Evolutionary conservation across 2,888 invertebrate species (phyloP), one percentile per base, ranked within the genome.

Genomic region (Orthonychiurus folsomi): DNA sequence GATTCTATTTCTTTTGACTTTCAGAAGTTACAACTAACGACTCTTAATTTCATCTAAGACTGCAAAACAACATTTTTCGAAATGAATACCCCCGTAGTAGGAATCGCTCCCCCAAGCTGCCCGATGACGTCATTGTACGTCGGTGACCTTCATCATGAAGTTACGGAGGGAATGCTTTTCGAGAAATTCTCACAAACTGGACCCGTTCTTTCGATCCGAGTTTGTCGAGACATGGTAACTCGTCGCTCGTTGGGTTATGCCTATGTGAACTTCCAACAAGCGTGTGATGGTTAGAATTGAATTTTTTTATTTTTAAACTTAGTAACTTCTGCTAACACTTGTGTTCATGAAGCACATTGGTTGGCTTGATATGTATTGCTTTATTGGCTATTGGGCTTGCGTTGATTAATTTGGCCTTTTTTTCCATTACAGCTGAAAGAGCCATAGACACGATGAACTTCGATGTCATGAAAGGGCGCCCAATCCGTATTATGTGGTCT

Each of bases 401-500:
- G n/a, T n/a, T n/a, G n/a, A n/a, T n/a, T n/a, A n/a, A n/a, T n/a
- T n/a, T n/a, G 15, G 15, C 48, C 48, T 15, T 12, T 47, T 47
- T n/a, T n/a, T n/a, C n/a, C 5, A 37, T 37, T 37, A 66, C 77
- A 95, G 97, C 99, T 78, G 99, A 99, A 82, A 87, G 96, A 78
- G 99, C 99, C 66, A 81, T 99, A 76, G 99, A 99, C 80, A 94
- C 96, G 52, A 99, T 99, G 97, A 99, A 99, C 80, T 99, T 97
- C 80, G 99, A 99, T 80, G 85, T 90, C 77, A 86, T 99, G 75
- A 94, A 93, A 79, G 93, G 93, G 74, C 86, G 93, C 75, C 97
- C 97, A 67, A 97, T 99, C 77, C 88, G 99, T 77, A 99, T 99
- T 76, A 99, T 99, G 99, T 99, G 99, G 99, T 96, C 96, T 68